Base-by-base conservation (phyloP, 2,888 invertebrate genomes). In the Zaprionus lineosus region DNA sequence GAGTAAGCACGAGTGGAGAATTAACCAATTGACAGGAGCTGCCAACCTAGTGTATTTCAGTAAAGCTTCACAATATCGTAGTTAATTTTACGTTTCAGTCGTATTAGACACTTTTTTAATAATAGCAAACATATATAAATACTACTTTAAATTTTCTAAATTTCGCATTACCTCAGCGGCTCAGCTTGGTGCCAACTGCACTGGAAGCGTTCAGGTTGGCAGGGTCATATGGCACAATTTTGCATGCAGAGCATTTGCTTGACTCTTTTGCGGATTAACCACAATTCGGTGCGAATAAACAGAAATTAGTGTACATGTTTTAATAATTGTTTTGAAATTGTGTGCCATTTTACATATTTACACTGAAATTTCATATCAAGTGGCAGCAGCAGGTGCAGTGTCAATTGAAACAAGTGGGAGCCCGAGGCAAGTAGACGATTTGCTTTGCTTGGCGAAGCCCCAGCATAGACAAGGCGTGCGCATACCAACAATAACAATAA, bases 331-430 rank as follows among this genome's bases (percentile, higher is more conserved):
- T 11, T 31, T 7, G 41, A 15, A 36, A 50, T 41, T 41, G 29
- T 48, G 9, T 16, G n/a, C 12, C 24, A 26, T 26, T 15, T 46
- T n/a, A 12, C 3, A 14, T 19, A 41, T 18, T 41, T 18, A 28
- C 26, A 31, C 34, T 67, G 61, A 50, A 64, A 60, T 59, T 40
- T 12, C 29, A 39, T 33, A 34, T 15, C 40, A 60, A 65, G 47
- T 33, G 63, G 43, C 63, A 68, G 64, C 55, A 62, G 65, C 59
- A 55, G 60, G 67, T 69, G 65, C 64, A 62, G 41, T 62, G 60
- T 24, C 56, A 67, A 67, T 73, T 74, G 65, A 65, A 71, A 60
- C 79, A 71, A 79, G 74, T 72, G 76, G 71, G 53, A 74, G 71
- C 51, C 47, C 51, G 34, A 79, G 74, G 79, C 71, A 74, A 76